Conservation (phyloP, 2,797 vertebrate species). For the Nyctibius grandis region DNA sequence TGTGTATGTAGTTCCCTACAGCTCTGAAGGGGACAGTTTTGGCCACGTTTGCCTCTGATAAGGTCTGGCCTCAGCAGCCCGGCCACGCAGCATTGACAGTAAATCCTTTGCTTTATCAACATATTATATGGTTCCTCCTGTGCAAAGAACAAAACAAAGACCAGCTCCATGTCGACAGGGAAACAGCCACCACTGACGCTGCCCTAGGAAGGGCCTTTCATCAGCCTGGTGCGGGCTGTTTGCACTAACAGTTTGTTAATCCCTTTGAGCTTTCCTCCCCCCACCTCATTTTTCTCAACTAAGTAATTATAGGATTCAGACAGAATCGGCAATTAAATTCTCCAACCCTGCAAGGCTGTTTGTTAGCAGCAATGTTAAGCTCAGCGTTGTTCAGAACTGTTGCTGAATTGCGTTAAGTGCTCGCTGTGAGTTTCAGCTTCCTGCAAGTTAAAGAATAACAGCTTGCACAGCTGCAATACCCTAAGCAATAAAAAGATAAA, state of each 20-base stretch:
- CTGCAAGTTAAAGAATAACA: background rate
- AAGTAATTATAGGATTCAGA: background rate
- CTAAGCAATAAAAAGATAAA: background rate
- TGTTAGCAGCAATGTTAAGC: background rate
- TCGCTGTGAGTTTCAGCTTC: background rate
- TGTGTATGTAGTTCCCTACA: background rate
- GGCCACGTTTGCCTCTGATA: background rate
- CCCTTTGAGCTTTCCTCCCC: background rate
- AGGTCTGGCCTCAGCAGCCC: background rate
- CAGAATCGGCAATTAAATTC: background rate
- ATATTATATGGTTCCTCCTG: background rate
- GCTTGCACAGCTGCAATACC: background rate
- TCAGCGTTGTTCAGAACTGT: background rate
- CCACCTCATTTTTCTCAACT: background rate
- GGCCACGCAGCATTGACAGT: background rate
- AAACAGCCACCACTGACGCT: fast-evolving
- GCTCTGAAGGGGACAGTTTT: background rate
- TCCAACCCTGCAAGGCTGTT: background rate
- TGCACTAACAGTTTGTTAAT: background rate
- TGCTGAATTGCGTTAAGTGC: background rate
- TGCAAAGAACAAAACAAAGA: background rate
- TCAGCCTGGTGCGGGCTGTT: background rate
- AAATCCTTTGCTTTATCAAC: constrained; percentile 5
- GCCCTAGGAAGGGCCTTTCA: background rate
- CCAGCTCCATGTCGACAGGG: background rate